phyloP scores from a whole-genome alignment of 1,140 invertebrate species.

The Trigoniulus corallinus region DNA sequence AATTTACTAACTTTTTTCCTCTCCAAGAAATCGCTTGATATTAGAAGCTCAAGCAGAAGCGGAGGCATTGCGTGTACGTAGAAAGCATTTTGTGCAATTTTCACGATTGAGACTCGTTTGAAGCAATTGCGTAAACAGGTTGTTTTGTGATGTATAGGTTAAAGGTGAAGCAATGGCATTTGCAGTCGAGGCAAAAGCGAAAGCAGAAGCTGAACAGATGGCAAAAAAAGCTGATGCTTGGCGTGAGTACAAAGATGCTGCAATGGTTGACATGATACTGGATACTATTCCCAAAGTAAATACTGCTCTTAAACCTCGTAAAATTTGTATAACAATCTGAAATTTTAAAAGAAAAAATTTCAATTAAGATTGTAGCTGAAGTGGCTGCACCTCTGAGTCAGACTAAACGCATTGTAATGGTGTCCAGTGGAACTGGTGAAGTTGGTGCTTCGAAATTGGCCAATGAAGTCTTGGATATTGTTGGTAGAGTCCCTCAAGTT shows the following conservation, averaged over 20 bases:
- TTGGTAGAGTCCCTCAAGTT: constrained; percentile 72
- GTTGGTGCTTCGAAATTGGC: constrained; percentile 85
- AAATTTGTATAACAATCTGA: background rate
- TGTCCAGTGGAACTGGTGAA: constrained; percentile 78
- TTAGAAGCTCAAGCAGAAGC: constrained; percentile 88
- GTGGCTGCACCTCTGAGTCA: constrained; percentile 85
- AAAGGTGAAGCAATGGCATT: constrained; percentile 80
- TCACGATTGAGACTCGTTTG: constrained; percentile 4
- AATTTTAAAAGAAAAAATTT: constrained; percentile 12
- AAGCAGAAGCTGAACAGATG: constrained; percentile 92
- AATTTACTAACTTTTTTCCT: background rate
- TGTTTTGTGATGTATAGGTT: constrained; percentile 16
- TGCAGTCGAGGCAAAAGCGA: constrained; percentile 82
- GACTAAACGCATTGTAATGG: constrained; percentile 85
- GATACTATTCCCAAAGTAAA: constrained; percentile 83
- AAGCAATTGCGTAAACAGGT: background rate
- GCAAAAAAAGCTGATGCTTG: constrained; percentile 90
- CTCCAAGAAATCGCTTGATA: constrained; percentile 50
- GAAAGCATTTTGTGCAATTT: background rate
- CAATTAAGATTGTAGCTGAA: constrained; percentile 71
- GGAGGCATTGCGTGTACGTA: constrained; percentile 54
- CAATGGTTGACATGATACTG: constrained; percentile 93
- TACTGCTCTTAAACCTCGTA: background rate
- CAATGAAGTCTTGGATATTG: constrained; percentile 79
- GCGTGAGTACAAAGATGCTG: constrained; percentile 88